Evolutionary conservation across 2,113 vertebrate species (phyloP).

Genomic region (Carassius carassius): DNA sequence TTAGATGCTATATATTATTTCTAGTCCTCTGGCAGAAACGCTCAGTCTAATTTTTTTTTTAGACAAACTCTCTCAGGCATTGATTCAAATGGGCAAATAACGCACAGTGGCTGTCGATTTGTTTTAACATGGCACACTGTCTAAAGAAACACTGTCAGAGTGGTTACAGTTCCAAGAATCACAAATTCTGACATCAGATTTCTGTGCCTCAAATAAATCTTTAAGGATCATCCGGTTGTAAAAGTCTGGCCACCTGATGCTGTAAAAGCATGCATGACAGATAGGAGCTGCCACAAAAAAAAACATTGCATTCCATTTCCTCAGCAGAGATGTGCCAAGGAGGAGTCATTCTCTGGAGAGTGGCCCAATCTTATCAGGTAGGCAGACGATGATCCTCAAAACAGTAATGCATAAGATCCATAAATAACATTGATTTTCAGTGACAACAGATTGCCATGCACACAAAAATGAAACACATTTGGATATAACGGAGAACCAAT

Average conservation of each 20-base stretch:
- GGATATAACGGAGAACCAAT: too few relatives aligned
- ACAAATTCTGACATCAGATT: slow-evolving; percentile 53
- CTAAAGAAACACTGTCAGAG: slow-evolving; percentile 32
- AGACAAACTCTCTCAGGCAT: slow-evolving; percentile 2
- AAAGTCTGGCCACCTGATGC: slow-evolving; percentile 25
- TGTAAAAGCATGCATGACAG: slow-evolving; percentile 14
- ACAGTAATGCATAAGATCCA: background rate
- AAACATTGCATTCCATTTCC: slow-evolving; percentile 32
- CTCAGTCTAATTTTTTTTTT: background rate
- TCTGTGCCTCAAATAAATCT: slow-evolving; percentile 45
- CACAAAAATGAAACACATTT: background rate
- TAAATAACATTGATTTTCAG: background rate
- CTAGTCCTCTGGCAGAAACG: background rate
- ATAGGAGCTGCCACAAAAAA: slow-evolving; percentile 22
- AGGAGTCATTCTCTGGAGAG: background rate
- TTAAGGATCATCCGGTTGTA: slow-evolving; percentile 45
- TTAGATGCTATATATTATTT: slow-evolving; percentile 18
- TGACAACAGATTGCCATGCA: background rate
- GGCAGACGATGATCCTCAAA: background rate
- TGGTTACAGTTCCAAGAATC: slow-evolving; percentile 48
- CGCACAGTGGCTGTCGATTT: slow-evolving; percentile 6
- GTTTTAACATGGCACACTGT: slow-evolving; percentile 31
- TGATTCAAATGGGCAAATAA: slow-evolving; percentile 18
- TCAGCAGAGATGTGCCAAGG: slow-evolving; percentile 16
- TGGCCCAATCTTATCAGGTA: background rate